Conservation (phyloP, 1,140 invertebrate genomes). For the Apis cerana region DNA sequence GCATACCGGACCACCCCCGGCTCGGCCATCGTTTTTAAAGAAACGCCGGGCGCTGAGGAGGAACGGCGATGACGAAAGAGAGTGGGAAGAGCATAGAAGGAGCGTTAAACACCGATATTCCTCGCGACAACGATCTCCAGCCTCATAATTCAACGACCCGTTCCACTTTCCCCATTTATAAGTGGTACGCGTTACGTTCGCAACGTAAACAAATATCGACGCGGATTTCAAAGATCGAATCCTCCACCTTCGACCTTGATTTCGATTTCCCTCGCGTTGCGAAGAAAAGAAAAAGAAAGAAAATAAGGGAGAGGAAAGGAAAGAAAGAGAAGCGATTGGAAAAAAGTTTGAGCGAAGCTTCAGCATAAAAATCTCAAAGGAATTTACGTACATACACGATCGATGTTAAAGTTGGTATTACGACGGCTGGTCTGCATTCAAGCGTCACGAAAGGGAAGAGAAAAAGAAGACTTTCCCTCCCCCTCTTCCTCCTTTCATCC, state of each 20-base stretch:
- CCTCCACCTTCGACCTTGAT: background rate
- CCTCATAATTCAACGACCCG: background rate
- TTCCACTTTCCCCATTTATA: background rate
- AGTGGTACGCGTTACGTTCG: background rate
- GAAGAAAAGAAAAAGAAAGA: too few relatives aligned
- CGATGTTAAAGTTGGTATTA: too few relatives aligned
- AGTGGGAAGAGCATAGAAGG: background rate
- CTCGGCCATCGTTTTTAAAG: conserved; percentile 33
- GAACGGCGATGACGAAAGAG: conserved; percentile 10
- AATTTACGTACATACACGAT: too few relatives aligned
- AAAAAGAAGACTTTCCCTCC: too few relatives aligned
- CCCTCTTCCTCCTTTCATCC: too few relatives aligned
- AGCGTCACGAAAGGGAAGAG: too few relatives aligned
- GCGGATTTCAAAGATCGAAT: background rate
- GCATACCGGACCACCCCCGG: conserved; percentile 48
- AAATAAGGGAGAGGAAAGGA: too few relatives aligned
- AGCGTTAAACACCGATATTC: background rate
- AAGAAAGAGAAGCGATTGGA: too few relatives aligned
- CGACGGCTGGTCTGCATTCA: too few relatives aligned
- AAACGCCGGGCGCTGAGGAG: background rate
- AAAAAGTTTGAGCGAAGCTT: background rate
- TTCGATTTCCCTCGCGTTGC: background rate
- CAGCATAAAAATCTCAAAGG: too few relatives aligned
- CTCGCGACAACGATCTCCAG: background rate
- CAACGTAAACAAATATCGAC: conserved; percentile 19